Percentiles rank a stretch among this genome's conserved stretches.
Conservation (phyloP, 92 coral and sea anemone genomes). For the Isaurus tuberculatus region DNA sequence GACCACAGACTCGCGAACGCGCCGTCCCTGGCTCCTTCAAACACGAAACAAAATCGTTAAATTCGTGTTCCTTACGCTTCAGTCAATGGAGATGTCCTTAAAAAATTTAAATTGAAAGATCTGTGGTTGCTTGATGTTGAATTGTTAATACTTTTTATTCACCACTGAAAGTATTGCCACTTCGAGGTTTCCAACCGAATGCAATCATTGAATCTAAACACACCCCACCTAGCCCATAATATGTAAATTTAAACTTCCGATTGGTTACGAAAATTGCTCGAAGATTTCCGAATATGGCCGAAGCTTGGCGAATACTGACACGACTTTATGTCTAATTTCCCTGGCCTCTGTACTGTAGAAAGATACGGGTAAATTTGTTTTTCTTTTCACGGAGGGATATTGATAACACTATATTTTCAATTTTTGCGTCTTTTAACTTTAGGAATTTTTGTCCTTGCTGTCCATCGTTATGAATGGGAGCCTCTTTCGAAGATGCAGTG, state of each 20-base stretch:
- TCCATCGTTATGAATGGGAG: too few relatives aligned
- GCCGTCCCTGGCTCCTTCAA: constrained; percentile 6
- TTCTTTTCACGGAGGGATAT: too few relatives aligned
- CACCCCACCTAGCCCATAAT: constrained; percentile 57
- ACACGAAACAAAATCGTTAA: constrained; percentile 7
- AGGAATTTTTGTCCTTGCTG: too few relatives aligned
- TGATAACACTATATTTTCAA: too few relatives aligned
- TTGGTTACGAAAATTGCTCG: constrained; percentile 28
- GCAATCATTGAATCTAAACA: constrained; percentile 42
- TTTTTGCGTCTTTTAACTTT: too few relatives aligned
- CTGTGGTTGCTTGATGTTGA: constrained; percentile 14
- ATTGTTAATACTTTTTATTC: constrained; percentile 11
- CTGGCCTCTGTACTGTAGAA: neutral
- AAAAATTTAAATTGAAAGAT: constrained; percentile 3
- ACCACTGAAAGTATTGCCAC: constrained; percentile 23
- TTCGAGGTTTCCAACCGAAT: constrained; percentile 44
- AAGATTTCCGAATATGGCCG: constrained; percentile 41
- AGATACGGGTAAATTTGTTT: neutral
- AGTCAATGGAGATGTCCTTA: neutral
- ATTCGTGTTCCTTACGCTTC: neutral
- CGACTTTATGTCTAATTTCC: neutral
- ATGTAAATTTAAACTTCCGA: constrained; percentile 42
- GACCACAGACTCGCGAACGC: constrained; percentile 25
- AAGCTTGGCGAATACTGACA: constrained; percentile 25
- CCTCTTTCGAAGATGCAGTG: too few relatives aligned